Base-by-base conservation (phyloP, 2,888 invertebrate species). In the Cyclophora albipunctata region DNA sequence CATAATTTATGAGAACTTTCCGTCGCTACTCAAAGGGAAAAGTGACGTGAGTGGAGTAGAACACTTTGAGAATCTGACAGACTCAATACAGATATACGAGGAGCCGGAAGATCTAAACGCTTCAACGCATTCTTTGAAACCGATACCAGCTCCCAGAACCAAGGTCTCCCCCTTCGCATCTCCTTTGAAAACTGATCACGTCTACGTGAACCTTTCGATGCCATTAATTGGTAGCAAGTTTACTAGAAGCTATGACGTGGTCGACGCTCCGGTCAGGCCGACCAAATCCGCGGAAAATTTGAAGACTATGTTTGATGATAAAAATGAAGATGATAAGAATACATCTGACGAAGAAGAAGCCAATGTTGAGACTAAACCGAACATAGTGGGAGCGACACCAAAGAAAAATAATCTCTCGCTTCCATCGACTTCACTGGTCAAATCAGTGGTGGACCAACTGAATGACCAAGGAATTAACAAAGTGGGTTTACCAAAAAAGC, bases 11-110 rank as follows among this genome's bases (percentile, higher is more conserved):
- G 88, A 81, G 6, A 89, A 89, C 52, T 89, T 78, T 65, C 82
- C 86, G 1, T 76, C 80, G n/a, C 58, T 81, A 42, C 68, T 76
- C 3, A 77, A 69, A 73, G 66, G 75, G 1, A 80, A 79, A 54
- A 75, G 81, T 3, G 71, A 81, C 58, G 80, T 85, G 49, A 87
- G 84, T 62, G 87, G 84, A 5, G 72, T 84, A 2, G 84, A 85
- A 54, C 69, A 86, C 53, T 92, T 92, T 72, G 91, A 93, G 73
- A 92, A 93, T 69, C 75, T 93, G 50, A 92, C 91, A 44, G 92
- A 92, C 69, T 92, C 92, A 7, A 92, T 92, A 57, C 92, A 92
- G 78, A 90, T 92, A 35, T 91, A 90, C 55, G 92, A 92, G 73
- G 89, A 90, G 42, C 57, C 51, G 56, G 84, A 74, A 46, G 66